A percentile compares a stretch with the other conserved stretches of the same genome.
These are phyloP conservation scores for Chironomus striatipennis DNA, from an alignment of 1,140 invertebrate species.

Conservation along the genomic window DNA sequence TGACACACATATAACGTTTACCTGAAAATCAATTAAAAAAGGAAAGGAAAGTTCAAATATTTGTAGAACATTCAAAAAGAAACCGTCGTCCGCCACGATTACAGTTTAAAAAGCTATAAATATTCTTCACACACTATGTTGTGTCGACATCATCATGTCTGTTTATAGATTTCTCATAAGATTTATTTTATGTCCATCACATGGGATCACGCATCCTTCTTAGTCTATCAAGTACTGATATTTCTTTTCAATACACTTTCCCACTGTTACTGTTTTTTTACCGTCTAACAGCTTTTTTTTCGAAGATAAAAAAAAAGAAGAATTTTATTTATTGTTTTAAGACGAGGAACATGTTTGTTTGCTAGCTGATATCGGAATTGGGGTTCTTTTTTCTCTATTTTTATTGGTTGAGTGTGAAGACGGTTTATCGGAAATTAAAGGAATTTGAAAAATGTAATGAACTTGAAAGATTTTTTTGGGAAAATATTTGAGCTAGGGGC, in stretches of 20 bases:
- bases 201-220: not conserved
- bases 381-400: not conserved
- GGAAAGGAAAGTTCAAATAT: not conserved
- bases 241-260: not conserved
- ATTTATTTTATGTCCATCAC: conserved; percentile 13
- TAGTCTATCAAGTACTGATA: not conserved
- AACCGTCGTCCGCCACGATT: not conserved
- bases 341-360: conserved; percentile 11
- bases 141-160: not conserved
- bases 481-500: no score
- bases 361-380: not conserved
- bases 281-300: not conserved
- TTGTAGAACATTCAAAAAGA: not conserved
- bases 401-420: not conserved
- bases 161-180: not conserved
- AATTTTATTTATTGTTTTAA: conserved; percentile 22
- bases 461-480: no score
- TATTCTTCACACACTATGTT: not conserved
- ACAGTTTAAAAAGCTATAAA: conserved; percentile 8
- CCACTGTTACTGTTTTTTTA: not conserved
- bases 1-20: not conserved
- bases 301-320: not conserved
- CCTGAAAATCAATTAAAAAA: conserved; percentile 5
- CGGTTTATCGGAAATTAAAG: no score
- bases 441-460: no score